Evolutionary conservation across 1,140 invertebrate genomes (phyloP).

Genomic region (Panagrolaimus sp.): DNA sequence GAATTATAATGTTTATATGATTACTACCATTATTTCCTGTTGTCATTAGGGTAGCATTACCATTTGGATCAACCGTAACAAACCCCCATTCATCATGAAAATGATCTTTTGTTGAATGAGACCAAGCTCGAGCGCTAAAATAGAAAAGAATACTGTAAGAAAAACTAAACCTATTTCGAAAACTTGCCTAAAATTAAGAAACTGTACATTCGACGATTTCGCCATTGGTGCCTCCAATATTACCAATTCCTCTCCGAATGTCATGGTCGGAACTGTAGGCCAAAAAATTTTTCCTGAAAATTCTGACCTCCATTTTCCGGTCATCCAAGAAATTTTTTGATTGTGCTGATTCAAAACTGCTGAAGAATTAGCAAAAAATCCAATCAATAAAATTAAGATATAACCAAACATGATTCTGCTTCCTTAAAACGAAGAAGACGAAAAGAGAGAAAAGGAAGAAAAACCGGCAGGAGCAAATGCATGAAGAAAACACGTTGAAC

Average conservation of each 20-base stretch:
- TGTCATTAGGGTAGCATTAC: constrained; percentile 59
- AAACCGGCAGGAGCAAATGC: no score
- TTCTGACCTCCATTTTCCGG: constrained; percentile 58
- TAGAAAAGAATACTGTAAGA: constrained; percentile 18
- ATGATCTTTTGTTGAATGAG: constrained; percentile 59
- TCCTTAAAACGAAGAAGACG: no score
- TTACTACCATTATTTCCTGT: constrained; percentile 54
- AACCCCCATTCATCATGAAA: constrained; percentile 60
- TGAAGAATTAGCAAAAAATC: neutral
- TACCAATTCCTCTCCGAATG: constrained; percentile 57
- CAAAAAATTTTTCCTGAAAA: constrained; percentile 58
- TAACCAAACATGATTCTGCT: no score
- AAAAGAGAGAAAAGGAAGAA: no score
- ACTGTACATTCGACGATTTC: constrained; percentile 55
- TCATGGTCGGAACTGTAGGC: constrained; percentile 60
- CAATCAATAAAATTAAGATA: no score
- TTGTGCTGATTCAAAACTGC: constrained; percentile 32
- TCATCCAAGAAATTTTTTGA: constrained; percentile 41
- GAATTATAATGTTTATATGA: neutral
- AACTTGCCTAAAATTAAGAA: constrained; percentile 57
- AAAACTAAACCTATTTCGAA: neutral
- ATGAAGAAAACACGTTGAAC: no score
- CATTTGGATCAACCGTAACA: constrained; percentile 55
- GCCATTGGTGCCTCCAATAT: constrained; percentile 55
- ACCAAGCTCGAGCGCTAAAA: constrained; percentile 58